phyloP scores from a whole-genome alignment of 2,888 invertebrate genomes.

The Bembecia ichneumoniformis region DNA sequence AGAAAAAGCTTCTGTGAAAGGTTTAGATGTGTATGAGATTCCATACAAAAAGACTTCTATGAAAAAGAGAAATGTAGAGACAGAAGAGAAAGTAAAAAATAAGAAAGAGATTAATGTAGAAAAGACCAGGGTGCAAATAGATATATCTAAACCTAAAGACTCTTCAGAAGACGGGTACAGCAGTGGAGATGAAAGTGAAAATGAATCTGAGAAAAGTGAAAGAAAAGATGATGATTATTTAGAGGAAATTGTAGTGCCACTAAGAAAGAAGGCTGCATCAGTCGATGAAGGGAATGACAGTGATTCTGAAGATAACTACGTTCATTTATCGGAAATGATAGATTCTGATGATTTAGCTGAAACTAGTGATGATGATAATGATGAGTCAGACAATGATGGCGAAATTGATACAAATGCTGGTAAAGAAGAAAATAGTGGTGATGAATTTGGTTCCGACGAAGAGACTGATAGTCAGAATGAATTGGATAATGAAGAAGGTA shows the following conservation, averaged over 20 bases:
- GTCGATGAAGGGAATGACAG: slow-evolving; percentile 46
- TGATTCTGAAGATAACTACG: slow-evolving; percentile 44
- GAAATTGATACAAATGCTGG: slow-evolving; percentile 13
- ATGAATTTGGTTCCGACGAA: slow-evolving; percentile 19
- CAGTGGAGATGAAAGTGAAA: slow-evolving; percentile 29
- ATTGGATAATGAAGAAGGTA: slow-evolving; percentile 28
- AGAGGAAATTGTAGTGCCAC: slow-evolving; percentile 50
- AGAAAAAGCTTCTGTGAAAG: slow-evolving; percentile 47
- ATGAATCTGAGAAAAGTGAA: slow-evolving; percentile 1
- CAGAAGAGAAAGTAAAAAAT: slow-evolving; percentile 13
- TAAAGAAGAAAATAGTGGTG: slow-evolving; percentile 21
- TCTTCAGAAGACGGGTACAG: slow-evolving; percentile 58
- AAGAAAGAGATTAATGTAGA: slow-evolving; percentile 6
- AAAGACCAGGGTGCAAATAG: slow-evolving; percentile 10
- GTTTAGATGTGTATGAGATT: slow-evolving; percentile 50
- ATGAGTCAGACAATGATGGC: slow-evolving; percentile 9
- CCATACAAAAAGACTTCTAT: slow-evolving; percentile 45
- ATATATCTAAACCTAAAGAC: slow-evolving; percentile 27
- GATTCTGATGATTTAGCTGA: slow-evolving; percentile 47
- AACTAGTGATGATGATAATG: slow-evolving; percentile 26
- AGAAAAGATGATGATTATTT: slow-evolving; percentile 29
- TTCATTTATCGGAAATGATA: slow-evolving; percentile 51
- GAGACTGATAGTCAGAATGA: slow-evolving; percentile 16
- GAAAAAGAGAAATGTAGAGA: slow-evolving; percentile 29
- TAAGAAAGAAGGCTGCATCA: slow-evolving; percentile 36